phyloP scores from a whole-genome alignment of 2,797 vertebrate genomes.

The Anomalospiza imberbis region DNA sequence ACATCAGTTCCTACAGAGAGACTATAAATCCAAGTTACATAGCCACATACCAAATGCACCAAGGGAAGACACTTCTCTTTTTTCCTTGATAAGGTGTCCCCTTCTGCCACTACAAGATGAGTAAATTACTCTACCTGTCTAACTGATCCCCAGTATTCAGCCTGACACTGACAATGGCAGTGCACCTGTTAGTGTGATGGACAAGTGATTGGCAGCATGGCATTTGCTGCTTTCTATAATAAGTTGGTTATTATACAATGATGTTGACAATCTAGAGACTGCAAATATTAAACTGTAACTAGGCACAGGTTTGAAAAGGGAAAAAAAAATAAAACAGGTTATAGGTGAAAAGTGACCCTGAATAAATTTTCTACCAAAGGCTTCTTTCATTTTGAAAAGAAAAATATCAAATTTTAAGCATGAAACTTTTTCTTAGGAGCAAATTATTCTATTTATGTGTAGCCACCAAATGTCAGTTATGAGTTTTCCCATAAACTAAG shows the following conservation, averaged over 20 bases:
- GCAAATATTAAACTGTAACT: conserved; percentile 40
- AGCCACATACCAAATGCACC: neutral
- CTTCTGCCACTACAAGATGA: conserved; percentile 46
- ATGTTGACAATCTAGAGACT: conserved; percentile 45
- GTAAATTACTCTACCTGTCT: conserved; percentile 68
- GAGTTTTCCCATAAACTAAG: neutral
- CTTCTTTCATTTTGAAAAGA: conserved; percentile 14
- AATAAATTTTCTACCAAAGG: conserved; percentile 20
- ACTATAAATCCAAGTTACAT: conserved; percentile 22
- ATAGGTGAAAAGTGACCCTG: neutral
- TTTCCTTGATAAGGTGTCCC: conserved; percentile 60
- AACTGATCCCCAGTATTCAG: conserved; percentile 56
- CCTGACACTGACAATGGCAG: conserved; percentile 62
- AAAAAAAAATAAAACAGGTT: neutral
- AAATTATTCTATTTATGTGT: neutral
- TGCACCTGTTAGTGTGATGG: conserved; percentile 68
- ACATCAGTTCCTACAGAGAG: neutral
- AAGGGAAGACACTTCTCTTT: conserved; percentile 37
- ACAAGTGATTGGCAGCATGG: conserved; percentile 56
- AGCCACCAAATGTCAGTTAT: neutral
- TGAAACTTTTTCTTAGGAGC: neutral
- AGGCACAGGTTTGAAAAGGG: neutral
- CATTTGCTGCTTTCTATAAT: conserved; percentile 56
- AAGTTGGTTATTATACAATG: conserved; percentile 54
- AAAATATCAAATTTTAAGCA: conserved; percentile 28